These are phyloP conservation scores for Drosophila pseudotalamancana DNA, from an alignment of 2,888 invertebrate genomes.

Conservation along the genomic window DNA sequence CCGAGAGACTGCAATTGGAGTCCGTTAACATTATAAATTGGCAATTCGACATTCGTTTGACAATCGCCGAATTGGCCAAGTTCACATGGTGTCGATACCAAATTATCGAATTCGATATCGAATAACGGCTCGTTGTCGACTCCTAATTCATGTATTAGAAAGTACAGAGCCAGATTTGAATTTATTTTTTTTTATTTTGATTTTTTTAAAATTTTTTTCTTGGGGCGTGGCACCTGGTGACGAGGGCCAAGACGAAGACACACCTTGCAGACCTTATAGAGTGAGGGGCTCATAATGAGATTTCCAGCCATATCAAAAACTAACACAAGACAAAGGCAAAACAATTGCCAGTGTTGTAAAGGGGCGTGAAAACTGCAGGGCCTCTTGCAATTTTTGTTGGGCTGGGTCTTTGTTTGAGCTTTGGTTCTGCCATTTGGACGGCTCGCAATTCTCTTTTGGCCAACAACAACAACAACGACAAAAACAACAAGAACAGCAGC, in stretches of 20 bases:
- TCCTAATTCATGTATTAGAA: constrained; percentile 70
- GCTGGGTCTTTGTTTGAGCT: constrained; percentile 46
- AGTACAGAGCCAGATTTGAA: constrained; percentile 56
- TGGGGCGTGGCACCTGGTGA: constrained; percentile 40
- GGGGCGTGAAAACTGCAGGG: constrained; percentile 65
- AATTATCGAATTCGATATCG: constrained; percentile 30
- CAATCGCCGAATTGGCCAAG: constrained; percentile 67
- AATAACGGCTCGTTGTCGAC: constrained; percentile 28
- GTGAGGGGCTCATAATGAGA: constrained; percentile 53
- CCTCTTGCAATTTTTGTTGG: constrained; percentile 37
- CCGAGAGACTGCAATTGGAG: constrained; percentile 13
- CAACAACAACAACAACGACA: constrained; percentile 28
- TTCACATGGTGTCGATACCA: constrained; percentile 63
- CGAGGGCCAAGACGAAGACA: constrained; percentile 27
- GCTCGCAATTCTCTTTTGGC: constrained; percentile 17
- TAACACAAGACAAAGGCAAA: neutral
- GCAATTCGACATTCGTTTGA: constrained; percentile 59
- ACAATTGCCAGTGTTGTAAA: constrained; percentile 47
- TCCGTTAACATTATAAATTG: constrained; percentile 57
- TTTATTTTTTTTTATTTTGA: too few relatives aligned
- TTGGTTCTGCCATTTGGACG: constrained; percentile 21
- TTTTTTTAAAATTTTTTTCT: constrained; percentile 7
- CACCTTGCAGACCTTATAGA: constrained; percentile 61
- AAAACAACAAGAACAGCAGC: constrained; percentile 27
- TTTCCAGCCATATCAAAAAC: constrained; percentile 41